Percentiles rank a stretch among this genome's conserved stretches.
phyloP scores from a whole-genome alignment of 2,113 vertebrate species.

The Cavia aperea region DNA sequence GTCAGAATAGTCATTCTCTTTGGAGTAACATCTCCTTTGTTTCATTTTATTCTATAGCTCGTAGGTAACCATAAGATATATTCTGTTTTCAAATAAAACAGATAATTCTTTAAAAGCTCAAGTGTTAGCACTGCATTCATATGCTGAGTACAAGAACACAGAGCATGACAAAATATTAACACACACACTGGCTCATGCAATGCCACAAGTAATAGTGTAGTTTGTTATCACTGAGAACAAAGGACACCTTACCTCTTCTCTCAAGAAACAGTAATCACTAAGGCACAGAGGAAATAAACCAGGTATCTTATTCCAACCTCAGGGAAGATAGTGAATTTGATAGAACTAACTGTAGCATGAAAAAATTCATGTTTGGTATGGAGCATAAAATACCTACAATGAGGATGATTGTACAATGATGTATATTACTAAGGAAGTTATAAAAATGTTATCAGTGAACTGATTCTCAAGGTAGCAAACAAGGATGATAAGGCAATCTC shows the following conservation, averaged over 20 bases:
- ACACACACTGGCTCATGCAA: slow-evolving; percentile 5
- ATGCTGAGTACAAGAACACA: background rate
- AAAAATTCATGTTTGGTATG: slow-evolving; percentile 35
- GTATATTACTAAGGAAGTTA: slow-evolving; percentile 14
- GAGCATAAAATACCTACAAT: slow-evolving; percentile 33
- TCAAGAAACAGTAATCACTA: slow-evolving; percentile 1
- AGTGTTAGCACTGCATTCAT: background rate
- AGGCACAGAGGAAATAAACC: slow-evolving; percentile 28
- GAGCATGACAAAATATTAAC: slow-evolving; percentile 21
- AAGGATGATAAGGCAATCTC: slow-evolving; percentile 28
- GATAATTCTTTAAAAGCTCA: slow-evolving; percentile 41
- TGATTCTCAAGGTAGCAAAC: background rate
- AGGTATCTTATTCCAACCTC: background rate
- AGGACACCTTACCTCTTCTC: background rate
- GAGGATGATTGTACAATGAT: background rate
- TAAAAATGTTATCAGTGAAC: slow-evolving; percentile 20
- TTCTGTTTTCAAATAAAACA: slow-evolving; percentile 53
- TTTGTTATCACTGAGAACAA: background rate
- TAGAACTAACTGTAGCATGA: slow-evolving; percentile 37
- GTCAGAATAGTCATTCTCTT: slow-evolving; percentile 14
- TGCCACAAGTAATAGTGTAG: background rate
- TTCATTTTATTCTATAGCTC: slow-evolving; percentile 29
- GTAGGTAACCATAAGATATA: background rate
- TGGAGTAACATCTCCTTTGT: background rate
- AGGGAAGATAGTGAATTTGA: slow-evolving; percentile 21